Evolutionary conservation across 2,888 invertebrate species (phyloP), one percentile per base, ranked within the genome.

Genomic region (Zaprionus bogoriensis): DNA sequence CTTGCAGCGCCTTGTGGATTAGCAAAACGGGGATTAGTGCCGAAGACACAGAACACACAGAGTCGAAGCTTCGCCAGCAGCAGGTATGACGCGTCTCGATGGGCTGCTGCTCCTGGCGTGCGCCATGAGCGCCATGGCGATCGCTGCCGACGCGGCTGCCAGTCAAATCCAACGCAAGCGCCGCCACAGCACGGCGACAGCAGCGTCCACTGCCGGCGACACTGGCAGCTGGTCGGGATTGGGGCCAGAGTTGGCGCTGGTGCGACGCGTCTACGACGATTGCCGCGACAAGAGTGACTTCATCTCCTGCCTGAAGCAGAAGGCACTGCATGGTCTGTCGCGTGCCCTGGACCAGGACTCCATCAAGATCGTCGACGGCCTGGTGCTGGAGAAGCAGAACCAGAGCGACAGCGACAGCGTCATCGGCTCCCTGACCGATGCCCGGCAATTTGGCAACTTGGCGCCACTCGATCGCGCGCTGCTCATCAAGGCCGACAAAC

Each of bases 221-320:
- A 4, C 5, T 28, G 9, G 6, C 42, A 20, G 17, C 20, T 38
- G 45, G 5, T 14, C 71, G 65, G 78, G 62, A 9, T 23, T 73
- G 23, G 92, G 92, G n/a, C 92, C 93, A 2, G 94, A 94, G 81
- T 92, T 93, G 79, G 89, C 91, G 62, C 91, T 94, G 67, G 90
- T 93, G 78, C 92, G 93, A 80, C 93, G 93, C 89, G 92, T 93
- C 74, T 94, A 93, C 83, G 93, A 93, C 70, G 93, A 93, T 82
- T 94, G 94, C 89, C 93, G 93, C 90, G 90, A 92, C 64, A 93
- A 92, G 71, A 92, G 92, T 84, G 93, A 93, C 81, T 92, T 94
- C 83, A 91, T 93, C 54, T 91, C 91, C 80, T 94, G 94, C 86
- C 91, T 94, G 51, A 94, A 94, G 88, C 92, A 93, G 74, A 94